Percentiles rank a stretch among this genome's conserved stretches.
Conservation (phyloP, 37 sponge, comb jelly and placozoan species). For the Geodia barretti region DNA sequence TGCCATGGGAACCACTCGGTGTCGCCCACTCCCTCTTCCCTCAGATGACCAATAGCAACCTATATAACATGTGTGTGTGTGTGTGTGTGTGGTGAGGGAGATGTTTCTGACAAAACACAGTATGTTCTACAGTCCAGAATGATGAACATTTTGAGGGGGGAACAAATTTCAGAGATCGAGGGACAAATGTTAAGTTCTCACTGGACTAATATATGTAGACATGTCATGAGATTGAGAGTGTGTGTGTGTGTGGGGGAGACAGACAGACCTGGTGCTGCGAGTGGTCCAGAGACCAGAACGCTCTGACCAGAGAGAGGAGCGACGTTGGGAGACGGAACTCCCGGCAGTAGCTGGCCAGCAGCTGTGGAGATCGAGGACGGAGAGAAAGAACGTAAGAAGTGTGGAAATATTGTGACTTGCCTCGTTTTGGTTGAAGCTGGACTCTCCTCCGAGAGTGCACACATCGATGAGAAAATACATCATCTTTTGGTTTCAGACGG, state of each 20-base stretch:
- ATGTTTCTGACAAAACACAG: too few relatives aligned
- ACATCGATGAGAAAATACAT: not conserved
- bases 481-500: not conserved
- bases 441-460: not conserved
- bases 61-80: not conserved
- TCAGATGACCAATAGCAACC: not conserved
- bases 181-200: too few relatives aligned
- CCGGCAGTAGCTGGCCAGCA: not conserved
- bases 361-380: too few relatives aligned
- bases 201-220: too few relatives aligned
- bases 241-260: not conserved
- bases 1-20: not conserved
- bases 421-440: not conserved
- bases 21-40: not conserved
- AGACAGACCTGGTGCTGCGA: not conserved
- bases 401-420: too few relatives aligned
- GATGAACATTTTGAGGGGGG: too few relatives aligned
- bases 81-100: not conserved
- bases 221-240: too few relatives aligned
- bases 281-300: not conserved
- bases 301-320: not conserved
- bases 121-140: too few relatives aligned
- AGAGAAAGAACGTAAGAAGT: too few relatives aligned
- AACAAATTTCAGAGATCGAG: too few relatives aligned
- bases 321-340: not conserved